Percentiles rank a stretch among this genome's conserved stretches.
phyloP scores from a whole-genome alignment of 2,113 vertebrate genomes.

The Pelvicachromis taeniatus region DNA sequence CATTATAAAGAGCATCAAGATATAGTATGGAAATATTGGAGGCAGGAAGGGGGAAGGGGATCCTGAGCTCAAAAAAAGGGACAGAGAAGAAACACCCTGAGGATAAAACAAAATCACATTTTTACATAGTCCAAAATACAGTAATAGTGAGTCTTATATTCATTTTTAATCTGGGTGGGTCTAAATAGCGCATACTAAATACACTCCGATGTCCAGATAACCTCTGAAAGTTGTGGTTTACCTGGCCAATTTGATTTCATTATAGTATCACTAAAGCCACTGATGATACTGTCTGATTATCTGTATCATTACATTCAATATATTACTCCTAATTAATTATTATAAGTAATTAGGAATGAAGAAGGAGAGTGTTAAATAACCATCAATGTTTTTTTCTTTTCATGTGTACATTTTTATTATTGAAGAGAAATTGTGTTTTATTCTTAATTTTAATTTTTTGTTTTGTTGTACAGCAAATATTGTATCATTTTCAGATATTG shows the following conservation, averaged over 20 bases:
- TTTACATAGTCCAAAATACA: not conserved
- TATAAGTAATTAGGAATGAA: not conserved
- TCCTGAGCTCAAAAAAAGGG: not conserved
- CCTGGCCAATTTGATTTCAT: not conserved
- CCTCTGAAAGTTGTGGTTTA: not conserved
- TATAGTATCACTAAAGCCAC: not conserved
- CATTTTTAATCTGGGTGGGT: not conserved
- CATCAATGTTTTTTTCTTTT: accelerated
- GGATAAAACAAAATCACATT: not conserved
- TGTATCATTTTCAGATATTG: not conserved
- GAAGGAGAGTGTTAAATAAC: not conserved
- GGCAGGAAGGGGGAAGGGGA: not conserved
- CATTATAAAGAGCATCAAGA: constrained; percentile 59
- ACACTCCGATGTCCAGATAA: not conserved
- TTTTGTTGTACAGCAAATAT: not conserved
- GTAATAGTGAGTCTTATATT: not conserved
- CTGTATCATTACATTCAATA: not conserved
- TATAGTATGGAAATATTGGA: constrained; percentile 61
- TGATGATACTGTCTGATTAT: not conserved
- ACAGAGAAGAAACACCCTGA: not conserved
- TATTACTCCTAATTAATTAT: not conserved
- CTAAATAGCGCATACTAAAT: not conserved
- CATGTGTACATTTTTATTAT: not conserved
- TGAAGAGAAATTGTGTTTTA: not conserved
- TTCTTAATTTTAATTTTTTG: not conserved